Conservation (phyloP, 2,797 vertebrate genomes). For the Syngnathus rostellatus region DNA sequence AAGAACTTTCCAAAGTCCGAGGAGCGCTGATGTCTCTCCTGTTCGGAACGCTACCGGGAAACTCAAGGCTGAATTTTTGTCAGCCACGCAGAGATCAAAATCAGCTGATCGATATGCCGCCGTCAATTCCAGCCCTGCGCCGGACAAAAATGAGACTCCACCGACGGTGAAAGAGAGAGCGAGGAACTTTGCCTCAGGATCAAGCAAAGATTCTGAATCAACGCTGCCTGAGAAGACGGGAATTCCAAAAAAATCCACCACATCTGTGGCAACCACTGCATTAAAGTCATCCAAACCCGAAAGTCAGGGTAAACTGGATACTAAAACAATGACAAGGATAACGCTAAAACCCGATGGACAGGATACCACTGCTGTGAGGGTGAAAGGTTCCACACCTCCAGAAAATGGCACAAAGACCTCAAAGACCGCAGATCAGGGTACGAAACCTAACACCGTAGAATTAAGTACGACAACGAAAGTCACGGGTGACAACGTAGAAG, state of each 20-base stretch:
- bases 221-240: slow-evolving; percentile 22
- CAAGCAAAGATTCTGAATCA: slow-evolving; percentile 4
- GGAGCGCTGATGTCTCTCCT: slow-evolving; percentile 61
- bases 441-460: slow-evolving; percentile 10
- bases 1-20: slow-evolving; percentile 51
- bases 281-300: slow-evolving; percentile 39
- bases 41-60: slow-evolving; percentile 65
- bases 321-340: slow-evolving; percentile 19
- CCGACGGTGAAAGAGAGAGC: slow-evolving; percentile 44
- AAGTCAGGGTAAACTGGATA: slow-evolving; percentile 48
- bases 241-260: slow-evolving; percentile 27
- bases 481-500: slow-evolving; percentile 17
- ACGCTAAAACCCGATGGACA: slow-evolving; percentile 39
- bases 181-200: slow-evolving; percentile 30
- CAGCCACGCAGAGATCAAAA: slow-evolving; percentile 38
- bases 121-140: slow-evolving; percentile 23
- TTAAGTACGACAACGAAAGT: slow-evolving; percentile 11
- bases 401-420: slow-evolving; percentile 4
- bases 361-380: slow-evolving; percentile 10
- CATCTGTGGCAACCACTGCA: not conserved
- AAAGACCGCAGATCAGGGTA: slow-evolving; percentile 11
- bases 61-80: slow-evolving; percentile 54
- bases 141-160: slow-evolving; percentile 27
- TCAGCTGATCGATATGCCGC: slow-evolving; percentile 26
- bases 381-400: slow-evolving; percentile 14